A percentile compares a stretch with the other conserved stretches of the same genome.
Evolutionary conservation across 2,113 vertebrate genomes (phyloP).

Genomic region (Formicarius rufipectus): DNA sequence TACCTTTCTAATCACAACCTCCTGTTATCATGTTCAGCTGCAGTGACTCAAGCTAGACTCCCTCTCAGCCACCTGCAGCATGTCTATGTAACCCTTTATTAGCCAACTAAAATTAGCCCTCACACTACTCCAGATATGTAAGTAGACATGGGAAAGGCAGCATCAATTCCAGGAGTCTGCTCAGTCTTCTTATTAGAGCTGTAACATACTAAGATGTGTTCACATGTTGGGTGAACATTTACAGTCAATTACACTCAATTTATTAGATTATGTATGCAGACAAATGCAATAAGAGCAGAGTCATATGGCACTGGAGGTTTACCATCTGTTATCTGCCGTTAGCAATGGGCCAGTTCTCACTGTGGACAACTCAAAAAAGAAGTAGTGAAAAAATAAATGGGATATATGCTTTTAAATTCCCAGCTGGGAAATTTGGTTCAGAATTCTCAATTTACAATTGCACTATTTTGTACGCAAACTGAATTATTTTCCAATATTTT

Average conservation of each 20-base stretch:
- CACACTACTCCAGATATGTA: background rate
- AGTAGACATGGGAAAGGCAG: background rate
- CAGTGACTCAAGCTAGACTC: no score
- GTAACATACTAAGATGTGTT: background rate
- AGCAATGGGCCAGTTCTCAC: background rate
- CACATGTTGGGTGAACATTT: background rate
- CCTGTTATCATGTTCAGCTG: no score
- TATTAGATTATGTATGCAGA: slow-evolving; percentile 38
- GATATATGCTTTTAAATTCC: background rate
- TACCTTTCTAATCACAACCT: no score
- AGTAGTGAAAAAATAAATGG: background rate
- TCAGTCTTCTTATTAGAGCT: background rate
- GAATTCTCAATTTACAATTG: background rate
- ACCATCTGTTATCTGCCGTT: slow-evolving; percentile 49
- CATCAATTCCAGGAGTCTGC: background rate
- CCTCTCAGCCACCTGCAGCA: no score
- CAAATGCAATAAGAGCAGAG: slow-evolving; percentile 16
- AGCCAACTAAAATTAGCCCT: no score
- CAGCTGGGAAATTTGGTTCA: background rate
- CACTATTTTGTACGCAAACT: background rate
- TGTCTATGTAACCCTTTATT: no score
- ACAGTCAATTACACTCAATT: slow-evolving; percentile 50
- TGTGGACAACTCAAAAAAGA: background rate
- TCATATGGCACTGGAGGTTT: slow-evolving; percentile 41
- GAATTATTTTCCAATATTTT: background rate